Evolutionary conservation across 2,797 vertebrate genomes (phyloP), one percentile per base, ranked within the genome.

Genomic region (Acanthurus leucopareius): DNA sequence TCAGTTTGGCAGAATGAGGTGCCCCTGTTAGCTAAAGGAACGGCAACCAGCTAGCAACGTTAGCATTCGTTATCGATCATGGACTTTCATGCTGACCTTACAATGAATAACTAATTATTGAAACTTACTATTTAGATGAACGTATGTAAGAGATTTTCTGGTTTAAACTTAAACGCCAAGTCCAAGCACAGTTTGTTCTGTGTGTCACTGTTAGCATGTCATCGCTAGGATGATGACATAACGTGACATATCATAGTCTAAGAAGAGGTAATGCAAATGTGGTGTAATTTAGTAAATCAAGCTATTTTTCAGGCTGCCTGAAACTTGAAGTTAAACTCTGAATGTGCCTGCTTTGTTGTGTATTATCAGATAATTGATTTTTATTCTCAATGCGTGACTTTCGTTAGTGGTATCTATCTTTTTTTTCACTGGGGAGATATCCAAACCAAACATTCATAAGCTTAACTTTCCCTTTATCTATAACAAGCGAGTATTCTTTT

Each of bases 171-270:
- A 14, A 65, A 13, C 13, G 0, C 3, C 1, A 8, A 25, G 13
- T 5, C 3, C 0, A 8, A 15, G 1, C 3, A 1, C 0, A 2
- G 2, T 15, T 32, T 20, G 13, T 10, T 8, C 28, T 38, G 0
- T 25, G 17, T 42, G 38, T 57, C 15, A 70, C 3, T 47, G 57
- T 25, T 63, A 49, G 19, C 19, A 40, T 38, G 48, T 38, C 14
- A 16, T 2, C 10, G 11, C 9, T 5, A 45, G 59, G 16, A 45
- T 64, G 81, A 85, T 73, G 87, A 88, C 69, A 80, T 76, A 73
- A 77, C 22, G 0, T 73, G 72, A 69, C 64, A 32, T 47, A 20
- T 22, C 9, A 3, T 40, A 5, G 56, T 20, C 19, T 13, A 14
- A 14, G 25, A 20, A 5, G 48, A 40, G 1, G 11, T 38, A 4